Conservation (phyloP, 1,140 invertebrate species). For the Thaumatotibia leucotreta region DNA sequence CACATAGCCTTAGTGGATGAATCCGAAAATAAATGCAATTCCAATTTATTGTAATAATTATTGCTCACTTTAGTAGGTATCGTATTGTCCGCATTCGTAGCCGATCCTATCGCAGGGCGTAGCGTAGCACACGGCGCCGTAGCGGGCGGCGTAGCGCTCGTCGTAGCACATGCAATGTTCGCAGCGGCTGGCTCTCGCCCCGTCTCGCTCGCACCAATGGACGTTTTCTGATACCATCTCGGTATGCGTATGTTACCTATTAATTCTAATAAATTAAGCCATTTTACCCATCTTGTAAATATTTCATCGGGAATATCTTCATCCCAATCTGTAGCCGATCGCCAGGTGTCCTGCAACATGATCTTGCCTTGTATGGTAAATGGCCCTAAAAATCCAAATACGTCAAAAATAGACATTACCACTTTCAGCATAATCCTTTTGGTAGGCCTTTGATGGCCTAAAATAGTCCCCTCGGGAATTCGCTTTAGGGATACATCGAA, state of each 20-base stretch:
- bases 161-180: not conserved
- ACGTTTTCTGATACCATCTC: not conserved
- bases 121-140: not conserved
- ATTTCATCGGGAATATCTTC: not conserved
- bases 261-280: not conserved
- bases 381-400: conserved; percentile 3
- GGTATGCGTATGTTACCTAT: not conserved
- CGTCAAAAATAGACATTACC: conserved; percentile 15
- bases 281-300: not conserved
- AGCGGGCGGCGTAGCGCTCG: not conserved
- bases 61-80: not conserved
- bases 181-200: too few species aligned
- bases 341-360: conserved; percentile 4
- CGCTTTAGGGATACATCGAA: conserved; percentile 7
- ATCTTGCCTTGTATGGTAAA: conserved; percentile 10
- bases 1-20: not conserved
- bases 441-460: not conserved
- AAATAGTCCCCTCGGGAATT: not conserved
- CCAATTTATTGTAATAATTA: not conserved
- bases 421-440: conserved; percentile 1
- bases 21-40: conserved; percentile 1
- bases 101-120: not conserved
- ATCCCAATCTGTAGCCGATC: not conserved
- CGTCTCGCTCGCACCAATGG: not conserved
- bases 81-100: not conserved